phyloP scores from a whole-genome alignment of 2,113 vertebrate species.

The human (Homo sapiens) region GRCh38 chr4:155211501-155212000 shows the following conservation, averaged over 20 bases:
- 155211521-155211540: neutral
- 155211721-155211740: neutral
- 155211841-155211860: neutral
- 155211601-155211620: neutral
- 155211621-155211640: neutral
- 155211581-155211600: neutral
- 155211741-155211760: neutral
- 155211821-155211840: neutral
- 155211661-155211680: neutral
- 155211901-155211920: neutral
- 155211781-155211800: neutral
- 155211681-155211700: neutral
- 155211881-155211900: neutral
- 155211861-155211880: rapidly evolving
- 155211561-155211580: neutral
- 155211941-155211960: neutral
- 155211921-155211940: neutral
- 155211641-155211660: neutral
- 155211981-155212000: neutral
- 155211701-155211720: neutral
- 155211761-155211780: neutral
- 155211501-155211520: neutral
- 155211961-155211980: neutral
- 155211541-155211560: neutral
- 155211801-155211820: neutral